phyloP scores from a whole-genome alignment of 1,140 invertebrate species.

The Belonocnema kinseyi region DNA sequence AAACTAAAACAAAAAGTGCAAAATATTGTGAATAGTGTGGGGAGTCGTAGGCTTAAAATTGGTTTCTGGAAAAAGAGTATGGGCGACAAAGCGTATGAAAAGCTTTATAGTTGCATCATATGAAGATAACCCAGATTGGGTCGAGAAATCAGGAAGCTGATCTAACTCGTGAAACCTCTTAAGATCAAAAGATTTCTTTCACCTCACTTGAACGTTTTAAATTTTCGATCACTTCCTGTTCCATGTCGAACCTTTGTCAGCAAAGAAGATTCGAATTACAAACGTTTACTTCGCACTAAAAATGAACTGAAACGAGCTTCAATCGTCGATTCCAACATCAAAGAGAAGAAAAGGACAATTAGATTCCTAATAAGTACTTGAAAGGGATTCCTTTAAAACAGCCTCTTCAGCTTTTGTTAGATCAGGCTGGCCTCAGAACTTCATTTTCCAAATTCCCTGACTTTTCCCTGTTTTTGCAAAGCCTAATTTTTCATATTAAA shows the following conservation, averaged over 20 bases:
- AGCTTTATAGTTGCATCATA: background rate
- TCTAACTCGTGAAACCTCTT: background rate
- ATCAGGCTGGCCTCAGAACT: too few relatives aligned
- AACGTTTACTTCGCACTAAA: conserved; percentile 19
- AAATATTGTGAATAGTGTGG: too few relatives aligned
- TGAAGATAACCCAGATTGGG: background rate
- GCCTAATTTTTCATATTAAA: too few relatives aligned
- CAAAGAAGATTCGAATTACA: conserved; percentile 7
- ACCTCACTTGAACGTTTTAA: background rate
- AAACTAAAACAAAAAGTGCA: too few relatives aligned
- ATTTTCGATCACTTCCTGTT: background rate
- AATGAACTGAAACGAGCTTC: background rate
- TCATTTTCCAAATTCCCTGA: too few relatives aligned
- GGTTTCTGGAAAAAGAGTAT: background rate
- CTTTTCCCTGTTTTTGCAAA: too few relatives aligned
- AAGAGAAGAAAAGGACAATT: background rate
- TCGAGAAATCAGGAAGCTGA: background rate
- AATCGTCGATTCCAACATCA: conserved; percentile 7
- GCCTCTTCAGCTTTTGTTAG: too few relatives aligned
- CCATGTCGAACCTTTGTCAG: conserved; percentile 6
- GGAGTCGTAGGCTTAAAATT: too few relatives aligned
- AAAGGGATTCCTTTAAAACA: too few relatives aligned
- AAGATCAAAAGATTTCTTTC: conserved; percentile 14
- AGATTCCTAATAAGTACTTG: background rate
- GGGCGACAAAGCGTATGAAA: background rate